phyloP scores from a whole-genome alignment of 2,888 invertebrate genomes.

The Pyrrhosoma nymphula region DNA sequence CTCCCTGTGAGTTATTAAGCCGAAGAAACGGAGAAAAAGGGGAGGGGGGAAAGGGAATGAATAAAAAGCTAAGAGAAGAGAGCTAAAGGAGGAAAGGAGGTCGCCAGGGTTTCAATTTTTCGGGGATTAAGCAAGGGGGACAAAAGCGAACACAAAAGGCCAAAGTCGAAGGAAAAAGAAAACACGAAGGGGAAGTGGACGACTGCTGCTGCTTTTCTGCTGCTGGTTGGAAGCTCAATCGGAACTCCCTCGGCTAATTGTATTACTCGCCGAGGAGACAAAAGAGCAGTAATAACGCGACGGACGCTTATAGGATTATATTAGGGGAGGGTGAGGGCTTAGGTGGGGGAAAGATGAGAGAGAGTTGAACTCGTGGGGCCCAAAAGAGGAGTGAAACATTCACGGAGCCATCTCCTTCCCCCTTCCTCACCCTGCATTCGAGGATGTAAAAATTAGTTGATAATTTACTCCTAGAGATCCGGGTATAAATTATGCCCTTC shows the following conservation, averaged over 20 bases:
- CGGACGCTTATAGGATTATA: conserved; percentile 24
- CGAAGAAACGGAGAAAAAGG: background rate
- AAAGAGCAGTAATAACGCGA: conserved; percentile 21
- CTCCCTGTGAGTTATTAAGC: background rate
- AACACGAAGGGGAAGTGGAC: background rate
- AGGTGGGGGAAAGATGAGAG: background rate
- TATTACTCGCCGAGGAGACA: background rate
- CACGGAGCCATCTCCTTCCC: background rate
- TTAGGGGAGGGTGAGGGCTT: background rate
- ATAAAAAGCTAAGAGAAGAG: too few relatives aligned
- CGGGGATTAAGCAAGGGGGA: background rate
- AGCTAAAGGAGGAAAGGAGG: background rate
- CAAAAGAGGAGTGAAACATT: conserved; percentile 1
- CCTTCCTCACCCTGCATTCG: background rate
- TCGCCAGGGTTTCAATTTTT: conserved; percentile 14
- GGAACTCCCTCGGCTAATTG: conserved; percentile 10
- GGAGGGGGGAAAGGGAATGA: background rate
- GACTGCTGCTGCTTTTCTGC: too few relatives aligned
- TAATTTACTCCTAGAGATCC: background rate
- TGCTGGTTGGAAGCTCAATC: background rate
- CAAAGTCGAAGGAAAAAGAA: background rate
- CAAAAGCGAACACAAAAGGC: background rate
- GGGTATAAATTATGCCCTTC: background rate
- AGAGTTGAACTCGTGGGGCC: background rate
- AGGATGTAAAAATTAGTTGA: background rate